A percentile compares a stretch with the other conserved stretches of the same genome.
Evolutionary conservation across 2,113 vertebrate species (phyloP).

Genomic region (Stegostoma tigrinum): DNA sequence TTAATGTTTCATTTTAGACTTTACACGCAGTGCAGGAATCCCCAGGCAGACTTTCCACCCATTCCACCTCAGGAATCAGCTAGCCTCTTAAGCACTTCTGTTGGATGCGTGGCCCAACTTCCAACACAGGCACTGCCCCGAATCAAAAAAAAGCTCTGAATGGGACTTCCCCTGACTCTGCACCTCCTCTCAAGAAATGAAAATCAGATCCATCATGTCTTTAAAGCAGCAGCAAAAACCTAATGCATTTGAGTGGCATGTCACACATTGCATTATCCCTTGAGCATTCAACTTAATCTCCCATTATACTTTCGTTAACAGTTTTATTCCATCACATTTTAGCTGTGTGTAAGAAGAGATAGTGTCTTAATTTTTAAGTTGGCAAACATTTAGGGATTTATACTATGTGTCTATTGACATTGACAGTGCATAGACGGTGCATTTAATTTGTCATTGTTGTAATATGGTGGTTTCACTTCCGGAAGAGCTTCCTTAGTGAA

Average conservation of each 20-base stretch:
- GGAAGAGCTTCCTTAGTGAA: not conserved
- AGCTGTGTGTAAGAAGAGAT: not conserved
- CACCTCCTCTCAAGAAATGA: too few relatives aligned
- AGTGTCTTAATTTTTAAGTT: not conserved
- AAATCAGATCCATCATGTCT: too few relatives aligned
- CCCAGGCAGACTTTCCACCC: too few relatives aligned
- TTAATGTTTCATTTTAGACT: too few relatives aligned
- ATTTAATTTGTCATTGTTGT: not conserved
- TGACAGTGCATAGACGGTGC: not conserved
- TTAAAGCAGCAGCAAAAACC: not conserved
- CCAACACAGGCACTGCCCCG: too few relatives aligned
- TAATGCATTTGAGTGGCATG: not conserved
- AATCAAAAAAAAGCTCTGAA: too few relatives aligned
- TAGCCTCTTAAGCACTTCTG: too few relatives aligned
- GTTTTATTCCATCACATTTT: conserved; percentile 1
- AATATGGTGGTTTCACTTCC: not conserved
- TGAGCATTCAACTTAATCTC: not conserved
- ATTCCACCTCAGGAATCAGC: too few relatives aligned
- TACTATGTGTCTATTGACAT: not conserved
- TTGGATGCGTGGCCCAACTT: too few relatives aligned
- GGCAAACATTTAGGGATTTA: not conserved
- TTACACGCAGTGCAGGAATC: too few relatives aligned
- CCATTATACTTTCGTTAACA: not conserved
- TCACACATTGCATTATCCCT: not conserved
- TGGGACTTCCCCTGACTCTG: too few relatives aligned